These are phyloP conservation scores for Yponomeuta sedellus DNA, from an alignment of 2,888 invertebrate species.

Conservation along the genomic window DNA sequence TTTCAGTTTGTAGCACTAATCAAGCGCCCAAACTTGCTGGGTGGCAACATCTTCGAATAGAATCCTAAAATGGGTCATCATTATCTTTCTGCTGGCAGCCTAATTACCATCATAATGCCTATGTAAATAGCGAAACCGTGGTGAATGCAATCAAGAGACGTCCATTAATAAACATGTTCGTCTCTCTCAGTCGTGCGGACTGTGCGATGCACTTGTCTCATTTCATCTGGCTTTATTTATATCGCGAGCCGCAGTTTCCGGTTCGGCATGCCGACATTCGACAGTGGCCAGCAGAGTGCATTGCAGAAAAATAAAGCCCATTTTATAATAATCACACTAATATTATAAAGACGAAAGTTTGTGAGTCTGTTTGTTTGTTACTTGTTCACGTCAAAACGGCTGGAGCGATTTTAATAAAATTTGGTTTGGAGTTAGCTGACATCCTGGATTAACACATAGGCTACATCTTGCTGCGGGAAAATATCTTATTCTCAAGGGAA, in stretches of 20 bases:
- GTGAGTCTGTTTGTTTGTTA: too few relatives aligned
- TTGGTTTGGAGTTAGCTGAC: too few relatives aligned
- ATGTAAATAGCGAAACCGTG: constrained; percentile 33
- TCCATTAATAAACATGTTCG: constrained; percentile 25
- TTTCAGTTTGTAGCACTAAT: too few relatives aligned
- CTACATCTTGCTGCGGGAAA: too few relatives aligned
- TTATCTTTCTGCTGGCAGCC: constrained; percentile 29
- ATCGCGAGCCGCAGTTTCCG: constrained; percentile 61
- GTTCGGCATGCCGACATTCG: constrained; percentile 43
- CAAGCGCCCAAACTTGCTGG: background rate
- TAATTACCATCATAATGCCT: constrained; percentile 36
- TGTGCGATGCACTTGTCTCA: constrained; percentile 13
- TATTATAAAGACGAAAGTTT: too few relatives aligned
- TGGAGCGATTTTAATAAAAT: too few relatives aligned
- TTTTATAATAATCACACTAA: background rate
- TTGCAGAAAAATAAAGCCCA: constrained; percentile 45
- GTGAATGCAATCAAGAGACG: constrained; percentile 23
- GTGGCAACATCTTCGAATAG: constrained; percentile 5
- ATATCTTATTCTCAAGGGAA: too few relatives aligned
- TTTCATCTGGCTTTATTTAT: constrained; percentile 51
- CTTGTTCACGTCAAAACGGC: too few relatives aligned
- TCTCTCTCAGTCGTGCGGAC: constrained; percentile 39
- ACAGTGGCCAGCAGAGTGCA: constrained; percentile 34
- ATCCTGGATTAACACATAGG: too few relatives aligned
- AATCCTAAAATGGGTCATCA: constrained; percentile 19